Base-by-base conservation (phyloP, 1,140 invertebrate species). In the Radopholus similis region DNA sequence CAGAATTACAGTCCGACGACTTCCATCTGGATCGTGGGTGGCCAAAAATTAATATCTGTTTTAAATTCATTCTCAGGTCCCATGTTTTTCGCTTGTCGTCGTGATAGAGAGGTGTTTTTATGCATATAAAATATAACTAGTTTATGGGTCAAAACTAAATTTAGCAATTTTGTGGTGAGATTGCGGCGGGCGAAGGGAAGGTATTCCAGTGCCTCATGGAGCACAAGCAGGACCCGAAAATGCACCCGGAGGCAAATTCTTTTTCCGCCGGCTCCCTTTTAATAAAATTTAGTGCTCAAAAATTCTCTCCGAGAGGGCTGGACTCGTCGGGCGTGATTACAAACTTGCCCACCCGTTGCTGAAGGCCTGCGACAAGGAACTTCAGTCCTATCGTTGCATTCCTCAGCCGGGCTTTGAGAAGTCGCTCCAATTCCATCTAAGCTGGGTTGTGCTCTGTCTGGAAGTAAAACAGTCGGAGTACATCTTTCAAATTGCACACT, bases 161-260 rank as follows among this genome's bases (percentile, higher is more conserved):
- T 66, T 37, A 70, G 68, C 13, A 47, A 28, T 83, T 75, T 71
- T 88, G 88, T 78, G 71, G 77, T 9, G 82, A 85, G 28, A 79
- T 87, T 11, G 72, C 80, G 26, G 82, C 87, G 21, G 88, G 88
- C 3, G 75, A 86, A 56, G 90, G 92, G 28, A 87, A 89, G 60
- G 89, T 95, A 23, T 97, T 94, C 80, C 90, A 94, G 80, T 98
- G 95, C 84, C 86, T 98, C 26, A 87, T 92, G 79, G 87, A 90
- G 74, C 89, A 96, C 81, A 91, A 91, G 84, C 87, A 88, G 76
- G 88, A 92, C 77, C 86, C 86, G 38, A 79, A 85, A 74, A 87
- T 89, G 87, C 84, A 84, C 54, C 71, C 80, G 65, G 81, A 85
- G 78, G 87, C 87, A 75, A 69, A 71, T 32, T n/a, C n/a, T n/a